Conservation (phyloP, 2,888 invertebrate species). For the Eilema sororculum region DNA sequence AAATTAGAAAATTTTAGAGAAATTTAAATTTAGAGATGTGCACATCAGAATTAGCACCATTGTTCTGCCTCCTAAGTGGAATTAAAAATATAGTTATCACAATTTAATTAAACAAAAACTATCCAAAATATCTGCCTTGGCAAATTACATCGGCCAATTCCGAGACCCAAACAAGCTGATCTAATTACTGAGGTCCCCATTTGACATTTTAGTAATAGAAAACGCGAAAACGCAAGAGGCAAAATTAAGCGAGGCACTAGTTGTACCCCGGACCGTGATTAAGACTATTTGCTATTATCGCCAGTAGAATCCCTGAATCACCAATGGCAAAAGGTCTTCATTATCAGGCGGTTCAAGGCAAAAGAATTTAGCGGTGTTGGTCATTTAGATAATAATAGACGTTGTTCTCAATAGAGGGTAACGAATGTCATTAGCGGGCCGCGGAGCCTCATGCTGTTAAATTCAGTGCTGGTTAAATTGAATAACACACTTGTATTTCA, state of each 20-base stretch:
- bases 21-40: no score
- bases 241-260: conserved; percentile 39
- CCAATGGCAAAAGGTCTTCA: conserved; percentile 46
- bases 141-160: neutral
- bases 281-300: conserved; percentile 50
- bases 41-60: no score
- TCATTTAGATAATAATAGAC: neutral
- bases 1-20: no score
- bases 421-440: no score
- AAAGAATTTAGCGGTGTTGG: conserved; percentile 2
- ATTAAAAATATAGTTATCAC: no score
- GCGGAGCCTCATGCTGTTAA: no score
- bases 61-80: no score
- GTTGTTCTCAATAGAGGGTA: neutral
- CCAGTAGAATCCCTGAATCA: conserved; percentile 54
- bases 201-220: conserved; percentile 29
- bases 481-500: no score
- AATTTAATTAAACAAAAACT: no score
- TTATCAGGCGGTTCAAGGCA: conserved; percentile 32
- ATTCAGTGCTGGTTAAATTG: no score
- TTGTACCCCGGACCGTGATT: conserved; percentile 38
- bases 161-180: conserved; percentile 3
- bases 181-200: conserved; percentile 39
- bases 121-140: neutral
- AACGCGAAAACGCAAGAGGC: conserved; percentile 42